These are phyloP conservation scores for Chymomyza amoena DNA, from an alignment of 2,888 invertebrate genomes.

Conservation along the genomic window DNA sequence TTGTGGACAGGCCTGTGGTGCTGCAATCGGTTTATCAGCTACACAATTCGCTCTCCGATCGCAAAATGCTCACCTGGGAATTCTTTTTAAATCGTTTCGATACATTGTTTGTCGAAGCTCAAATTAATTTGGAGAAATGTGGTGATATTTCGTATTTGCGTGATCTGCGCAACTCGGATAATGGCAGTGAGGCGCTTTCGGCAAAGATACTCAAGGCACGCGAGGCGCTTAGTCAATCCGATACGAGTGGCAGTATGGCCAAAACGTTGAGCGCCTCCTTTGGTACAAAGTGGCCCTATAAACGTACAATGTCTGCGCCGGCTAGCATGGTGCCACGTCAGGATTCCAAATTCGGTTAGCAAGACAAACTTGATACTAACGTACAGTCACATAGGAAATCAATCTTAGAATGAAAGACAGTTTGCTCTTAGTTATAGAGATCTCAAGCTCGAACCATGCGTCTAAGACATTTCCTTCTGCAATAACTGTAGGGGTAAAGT, in stretches of 20 bases:
- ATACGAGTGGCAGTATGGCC: conserved; percentile 82
- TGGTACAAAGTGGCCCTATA: conserved; percentile 96
- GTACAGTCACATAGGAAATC: too few relatives aligned
- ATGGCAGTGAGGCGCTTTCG: conserved; percentile 90
- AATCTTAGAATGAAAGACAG: too few relatives aligned
- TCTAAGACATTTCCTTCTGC: too few relatives aligned
- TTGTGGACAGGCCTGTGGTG: conserved; percentile 97
- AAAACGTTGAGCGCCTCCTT: conserved; percentile 92
- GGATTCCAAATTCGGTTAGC: conserved; percentile 84
- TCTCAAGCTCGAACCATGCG: too few relatives aligned
- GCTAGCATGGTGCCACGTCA: conserved; percentile 88
- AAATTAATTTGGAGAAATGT: conserved; percentile 91
- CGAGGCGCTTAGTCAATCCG: conserved; percentile 89
- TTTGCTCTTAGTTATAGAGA: background rate
- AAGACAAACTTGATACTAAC: background rate
- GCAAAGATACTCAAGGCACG: conserved; percentile 93
- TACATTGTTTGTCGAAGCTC: conserved; percentile 96
- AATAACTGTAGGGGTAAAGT: too few relatives aligned
- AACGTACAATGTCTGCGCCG: conserved; percentile 95
- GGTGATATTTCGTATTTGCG: conserved; percentile 91
- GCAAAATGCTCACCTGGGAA: conserved; percentile 96
- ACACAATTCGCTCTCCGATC: conserved; percentile 93
- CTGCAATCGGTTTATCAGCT: conserved; percentile 96
- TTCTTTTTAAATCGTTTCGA: conserved; percentile 98
- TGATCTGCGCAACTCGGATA: conserved; percentile 93